phyloP scores from a whole-genome alignment of 2,888 invertebrate genomes.

The Tupiocoris notatus region DNA sequence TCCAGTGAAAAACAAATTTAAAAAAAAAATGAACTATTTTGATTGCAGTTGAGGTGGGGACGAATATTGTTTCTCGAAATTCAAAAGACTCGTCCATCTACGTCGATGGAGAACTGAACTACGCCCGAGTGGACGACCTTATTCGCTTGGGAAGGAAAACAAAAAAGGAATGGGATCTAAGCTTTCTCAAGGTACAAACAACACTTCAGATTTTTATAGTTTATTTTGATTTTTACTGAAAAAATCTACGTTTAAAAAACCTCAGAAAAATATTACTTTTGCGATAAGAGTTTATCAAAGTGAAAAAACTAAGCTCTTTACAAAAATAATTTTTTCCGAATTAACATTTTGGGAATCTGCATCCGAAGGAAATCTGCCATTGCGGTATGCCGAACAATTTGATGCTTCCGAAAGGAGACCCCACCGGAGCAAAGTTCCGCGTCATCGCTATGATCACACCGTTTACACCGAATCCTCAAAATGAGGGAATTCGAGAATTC shows the following conservation, averaged over 20 bases:
- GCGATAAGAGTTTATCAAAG: too few species aligned
- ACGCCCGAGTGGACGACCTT: constrained; percentile 36
- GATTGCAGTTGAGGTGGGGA: constrained; percentile 31
- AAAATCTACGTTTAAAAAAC: too few species aligned
- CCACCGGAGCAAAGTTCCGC: constrained; percentile 25
- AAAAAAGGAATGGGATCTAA: constrained; percentile 36
- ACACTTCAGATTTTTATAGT: background rate
- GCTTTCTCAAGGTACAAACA: constrained; percentile 22
- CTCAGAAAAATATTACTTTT: too few species aligned
- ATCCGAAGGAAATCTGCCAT: constrained; percentile 28
- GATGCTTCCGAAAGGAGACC: constrained; percentile 40
- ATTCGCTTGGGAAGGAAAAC: constrained; percentile 35
- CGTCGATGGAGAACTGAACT: constrained; percentile 39
- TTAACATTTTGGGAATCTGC: background rate
- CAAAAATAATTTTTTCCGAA: background rate
- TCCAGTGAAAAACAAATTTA: too few species aligned
- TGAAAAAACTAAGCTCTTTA: too few species aligned
- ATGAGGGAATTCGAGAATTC: constrained; percentile 30
- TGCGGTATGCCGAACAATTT: constrained; percentile 39
- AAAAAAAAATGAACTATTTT: too few species aligned
- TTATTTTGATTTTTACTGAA: too few species aligned
- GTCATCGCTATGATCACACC: constrained; percentile 40
- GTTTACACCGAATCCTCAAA: constrained; percentile 12
- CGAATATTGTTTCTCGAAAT: constrained; percentile 26
- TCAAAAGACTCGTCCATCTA: constrained; percentile 42